These are phyloP conservation scores for Synergus gifuensis DNA, from an alignment of 2,888 invertebrate genomes.

Conservation along the genomic window DNA sequence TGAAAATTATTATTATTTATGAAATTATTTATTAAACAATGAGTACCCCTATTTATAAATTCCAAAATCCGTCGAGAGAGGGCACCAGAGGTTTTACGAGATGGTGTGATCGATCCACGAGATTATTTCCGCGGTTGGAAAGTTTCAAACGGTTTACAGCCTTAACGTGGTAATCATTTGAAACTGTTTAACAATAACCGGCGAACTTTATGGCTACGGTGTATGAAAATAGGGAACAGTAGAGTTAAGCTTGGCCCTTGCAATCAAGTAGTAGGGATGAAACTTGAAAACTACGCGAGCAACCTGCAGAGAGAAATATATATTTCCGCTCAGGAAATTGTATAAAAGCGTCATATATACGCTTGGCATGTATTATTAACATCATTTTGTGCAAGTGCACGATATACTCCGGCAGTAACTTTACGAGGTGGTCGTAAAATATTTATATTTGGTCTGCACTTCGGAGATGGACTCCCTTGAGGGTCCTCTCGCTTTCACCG, in stretches of 20 bases:
- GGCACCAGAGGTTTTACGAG: slow-evolving; percentile 58
- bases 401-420: slow-evolving; percentile 54
- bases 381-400: slow-evolving; percentile 50
- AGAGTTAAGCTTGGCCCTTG: background rate
- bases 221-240: slow-evolving; percentile 56
- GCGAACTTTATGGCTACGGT: slow-evolving; percentile 52
- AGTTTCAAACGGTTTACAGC: slow-evolving; percentile 57
- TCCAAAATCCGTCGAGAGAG: slow-evolving; percentile 58
- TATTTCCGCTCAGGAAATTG: slow-evolving; percentile 49
- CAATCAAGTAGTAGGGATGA: slow-evolving; percentile 20
- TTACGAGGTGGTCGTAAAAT: slow-evolving; percentile 65
- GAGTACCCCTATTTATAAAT: slow-evolving; percentile 56
- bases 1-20: no score
- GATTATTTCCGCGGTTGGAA: slow-evolving; percentile 59
- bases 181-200: slow-evolving; percentile 56
- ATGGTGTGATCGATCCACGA: slow-evolving; percentile 59
- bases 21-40: background rate
- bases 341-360: slow-evolving; percentile 55
- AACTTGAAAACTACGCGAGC: slow-evolving; percentile 15
- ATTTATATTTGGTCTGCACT: slow-evolving; percentile 66
- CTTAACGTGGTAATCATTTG: slow-evolving; percentile 51
- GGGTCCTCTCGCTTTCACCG: slow-evolving; percentile 22
- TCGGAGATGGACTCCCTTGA: slow-evolving; percentile 55
- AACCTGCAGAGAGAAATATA: slow-evolving; percentile 21
- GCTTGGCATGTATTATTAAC: slow-evolving; percentile 57